Conservation (phyloP, 2,797 vertebrate species). For the Agapornis canus region DNA sequence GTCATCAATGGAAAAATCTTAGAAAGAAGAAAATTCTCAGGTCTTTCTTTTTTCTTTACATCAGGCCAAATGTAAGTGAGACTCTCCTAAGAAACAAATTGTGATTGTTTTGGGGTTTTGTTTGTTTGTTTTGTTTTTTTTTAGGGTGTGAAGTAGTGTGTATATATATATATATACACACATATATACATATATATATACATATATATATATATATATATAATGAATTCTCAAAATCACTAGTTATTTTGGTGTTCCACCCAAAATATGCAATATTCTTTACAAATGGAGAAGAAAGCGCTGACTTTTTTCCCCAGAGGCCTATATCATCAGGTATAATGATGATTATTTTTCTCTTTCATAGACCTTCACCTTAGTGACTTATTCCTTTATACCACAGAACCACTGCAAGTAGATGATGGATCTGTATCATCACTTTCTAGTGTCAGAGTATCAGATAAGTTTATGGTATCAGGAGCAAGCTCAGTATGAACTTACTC, state of each 20-base stretch:
- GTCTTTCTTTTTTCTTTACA: neutral
- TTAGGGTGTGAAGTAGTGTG: neutral
- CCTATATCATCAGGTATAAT: neutral
- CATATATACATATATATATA: neutral
- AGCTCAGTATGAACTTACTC: neutral
- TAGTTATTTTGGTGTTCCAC: neutral
- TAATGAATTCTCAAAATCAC: neutral
- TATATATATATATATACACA: neutral
- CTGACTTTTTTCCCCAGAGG: neutral
- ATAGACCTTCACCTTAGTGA: neutral
- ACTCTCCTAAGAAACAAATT: neutral
- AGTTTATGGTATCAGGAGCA: neutral
- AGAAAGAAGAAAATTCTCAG: neutral
- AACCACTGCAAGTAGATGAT: neutral
- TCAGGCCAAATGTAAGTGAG: neutral
- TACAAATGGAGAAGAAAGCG: neutral
- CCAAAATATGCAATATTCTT: neutral
- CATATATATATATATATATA: neutral
- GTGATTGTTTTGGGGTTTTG: neutral
- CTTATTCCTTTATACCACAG: neutral
- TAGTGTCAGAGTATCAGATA: neutral
- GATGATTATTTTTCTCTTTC: neutral
- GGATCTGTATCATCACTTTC: neutral
- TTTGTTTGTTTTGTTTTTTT: neutral
- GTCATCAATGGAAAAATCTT: neutral